phyloP scores from a whole-genome alignment of 2,113 vertebrate genomes.

The Bufo gargarizans region DNA sequence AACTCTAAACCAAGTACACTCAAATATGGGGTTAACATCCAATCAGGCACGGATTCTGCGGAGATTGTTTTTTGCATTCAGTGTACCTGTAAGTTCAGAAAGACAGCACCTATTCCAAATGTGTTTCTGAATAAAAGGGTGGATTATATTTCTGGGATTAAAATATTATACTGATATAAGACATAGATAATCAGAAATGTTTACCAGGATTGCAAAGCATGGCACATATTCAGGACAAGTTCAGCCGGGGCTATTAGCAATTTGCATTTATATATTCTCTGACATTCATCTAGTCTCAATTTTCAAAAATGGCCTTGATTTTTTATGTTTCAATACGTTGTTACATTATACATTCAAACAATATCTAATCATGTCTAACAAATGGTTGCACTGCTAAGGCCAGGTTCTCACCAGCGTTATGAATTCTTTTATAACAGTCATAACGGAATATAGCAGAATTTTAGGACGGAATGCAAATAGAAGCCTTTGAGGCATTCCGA shows the following conservation, averaged over 20 bases:
- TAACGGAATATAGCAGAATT: too few relatives aligned
- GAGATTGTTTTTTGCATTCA: background rate
- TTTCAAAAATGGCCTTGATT: background rate
- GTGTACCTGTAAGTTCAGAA: background rate
- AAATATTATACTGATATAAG: background rate
- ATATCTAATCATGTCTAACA: background rate
- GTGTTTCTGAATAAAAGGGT: background rate
- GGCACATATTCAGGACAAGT: background rate
- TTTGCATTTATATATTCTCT: background rate
- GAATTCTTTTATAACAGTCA: too few relatives aligned
- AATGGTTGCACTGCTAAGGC: background rate
- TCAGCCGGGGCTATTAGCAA: background rate
- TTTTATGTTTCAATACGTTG: background rate
- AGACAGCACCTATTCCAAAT: background rate
- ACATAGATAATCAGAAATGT: background rate
- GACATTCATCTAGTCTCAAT: background rate
- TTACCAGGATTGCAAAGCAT: background rate
- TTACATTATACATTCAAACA: background rate
- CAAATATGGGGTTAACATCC: slow-evolving; percentile 11
- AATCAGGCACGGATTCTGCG: slow-evolving; percentile 17
- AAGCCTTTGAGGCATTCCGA: too few relatives aligned
- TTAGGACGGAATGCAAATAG: too few relatives aligned
- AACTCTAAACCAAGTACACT: background rate
- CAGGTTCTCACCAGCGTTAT: too few relatives aligned
- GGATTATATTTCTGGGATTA: background rate